Conservation (phyloP, 2,888 invertebrate genomes). For the Kryphioiulus occultus region DNA sequence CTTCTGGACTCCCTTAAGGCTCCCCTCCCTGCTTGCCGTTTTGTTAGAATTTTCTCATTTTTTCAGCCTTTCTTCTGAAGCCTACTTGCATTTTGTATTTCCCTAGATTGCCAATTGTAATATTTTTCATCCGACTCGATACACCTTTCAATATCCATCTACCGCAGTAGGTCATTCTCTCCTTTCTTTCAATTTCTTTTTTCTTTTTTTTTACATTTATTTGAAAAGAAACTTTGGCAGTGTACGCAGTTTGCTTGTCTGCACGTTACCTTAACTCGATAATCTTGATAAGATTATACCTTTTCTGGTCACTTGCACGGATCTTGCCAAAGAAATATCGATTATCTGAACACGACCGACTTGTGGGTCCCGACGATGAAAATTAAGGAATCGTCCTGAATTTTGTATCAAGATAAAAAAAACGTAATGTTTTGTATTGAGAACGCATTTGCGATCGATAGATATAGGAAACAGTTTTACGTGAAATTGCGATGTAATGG, state of each 20-base stretch:
- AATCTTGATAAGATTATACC: slow-evolving; percentile 14
- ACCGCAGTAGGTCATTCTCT: slow-evolving; percentile 23
- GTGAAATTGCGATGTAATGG: not conserved
- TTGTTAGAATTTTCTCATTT: slow-evolving; percentile 14
- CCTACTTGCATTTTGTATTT: slow-evolving; percentile 23
- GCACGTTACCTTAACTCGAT: slow-evolving; percentile 15
- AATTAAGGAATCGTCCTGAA: slow-evolving; percentile 13
- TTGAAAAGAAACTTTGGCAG: not conserved
- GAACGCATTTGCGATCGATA: not conserved
- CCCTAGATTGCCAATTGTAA: slow-evolving; percentile 23
- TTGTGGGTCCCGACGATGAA: not conserved
- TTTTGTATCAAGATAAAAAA: not conserved
- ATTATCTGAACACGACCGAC: slow-evolving; percentile 16
- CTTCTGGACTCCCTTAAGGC: slow-evolving; percentile 11
- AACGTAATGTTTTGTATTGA: not conserved
- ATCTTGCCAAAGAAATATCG: not conserved
- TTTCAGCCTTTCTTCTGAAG: not conserved
- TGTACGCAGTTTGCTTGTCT: not conserved
- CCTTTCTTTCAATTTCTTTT: slow-evolving; percentile 23
- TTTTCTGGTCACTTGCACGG: slow-evolving; percentile 6
- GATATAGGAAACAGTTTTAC: not conserved
- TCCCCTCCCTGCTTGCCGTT: not conserved
- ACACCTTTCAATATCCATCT: slow-evolving; percentile 14
- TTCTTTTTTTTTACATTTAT: slow-evolving; percentile 4
- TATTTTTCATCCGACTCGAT: slow-evolving; percentile 23